Base-by-base conservation (phyloP, 2,113 vertebrate genomes). In the Mirza zaza region DNA sequence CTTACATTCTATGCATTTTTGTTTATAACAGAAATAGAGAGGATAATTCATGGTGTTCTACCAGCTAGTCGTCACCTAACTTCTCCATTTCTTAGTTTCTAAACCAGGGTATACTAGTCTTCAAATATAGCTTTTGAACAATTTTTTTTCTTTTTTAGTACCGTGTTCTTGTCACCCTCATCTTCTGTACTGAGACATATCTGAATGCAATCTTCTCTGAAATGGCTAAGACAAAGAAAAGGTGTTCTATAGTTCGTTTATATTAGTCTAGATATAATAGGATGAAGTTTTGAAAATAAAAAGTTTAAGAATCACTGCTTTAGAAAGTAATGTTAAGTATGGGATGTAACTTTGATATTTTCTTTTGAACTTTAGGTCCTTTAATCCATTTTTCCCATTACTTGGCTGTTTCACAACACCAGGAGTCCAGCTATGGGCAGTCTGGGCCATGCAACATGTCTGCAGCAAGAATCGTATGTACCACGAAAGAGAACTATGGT, bases 401-500 rank as follows among this genome's bases (percentile, higher is more conserved):
- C 98, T 99, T 98, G 99, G 99, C 97, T 99, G 99, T 97, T 99
- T 99, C 97, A 99, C 99, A 97, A 99, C 99, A 63, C 99, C 99
- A 1, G 99, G 99, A 65, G 99, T 99, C 39, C 99, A 99, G 98
- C 98, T 99, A 15, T 99, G 99, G 99, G 99, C 99, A 48, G 99
- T 99, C 70, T 99, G 99, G 99, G 99, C 99, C 95, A 99, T 99
- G 99, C 99, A 99, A 48, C 99, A 99, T 0, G 99, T 99, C 96
- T 99, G 99, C 99, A 99, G 99, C 98, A 99, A 99, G 98, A 99
- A 99, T 67, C 99, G 99, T 99, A 98, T 97, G 99, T 99, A 98
- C 45, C 88, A 57, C 95, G 87, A 96, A 65, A 39, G 18, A 94
- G 42, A 96, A 83, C 39, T 75, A 2, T 79, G 25, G 2, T 87